Evolutionary conservation across 2,888 invertebrate species (phyloP).

Genomic region (Eucera pruinosa): DNA sequence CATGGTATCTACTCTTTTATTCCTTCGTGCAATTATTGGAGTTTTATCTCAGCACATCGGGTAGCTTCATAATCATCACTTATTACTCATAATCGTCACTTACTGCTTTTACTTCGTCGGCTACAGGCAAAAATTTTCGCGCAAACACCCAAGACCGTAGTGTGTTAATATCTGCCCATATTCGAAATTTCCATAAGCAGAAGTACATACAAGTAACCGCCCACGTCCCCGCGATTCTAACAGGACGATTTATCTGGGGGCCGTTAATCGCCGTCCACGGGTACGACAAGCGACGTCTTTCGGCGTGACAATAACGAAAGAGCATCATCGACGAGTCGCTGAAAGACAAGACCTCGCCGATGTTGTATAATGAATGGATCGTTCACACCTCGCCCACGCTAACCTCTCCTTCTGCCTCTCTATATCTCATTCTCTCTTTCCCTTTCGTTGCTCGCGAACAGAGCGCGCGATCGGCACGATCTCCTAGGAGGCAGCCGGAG

Average conservation of each 20-base stretch:
- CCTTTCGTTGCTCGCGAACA: conserved; percentile 46
- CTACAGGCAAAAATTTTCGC: no score
- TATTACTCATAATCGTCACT: no score
- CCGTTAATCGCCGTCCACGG: conserved; percentile 58
- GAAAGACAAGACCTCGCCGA: conserved; percentile 63
- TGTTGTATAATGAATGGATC: conserved; percentile 78
- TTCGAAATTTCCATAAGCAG: not conserved
- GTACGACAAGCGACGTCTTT: conserved; percentile 39
- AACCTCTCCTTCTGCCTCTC: not conserved
- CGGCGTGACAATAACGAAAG: conserved; percentile 66
- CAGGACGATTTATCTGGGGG: conserved; percentile 63
- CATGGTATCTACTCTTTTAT: no score
- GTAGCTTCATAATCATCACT: no score
- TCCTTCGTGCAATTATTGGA: no score
- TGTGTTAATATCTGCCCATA: not conserved
- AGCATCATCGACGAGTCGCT: conserved; percentile 52
- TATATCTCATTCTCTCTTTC: not conserved
- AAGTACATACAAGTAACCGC: conserved; percentile 1
- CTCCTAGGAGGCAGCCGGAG: conserved; percentile 67
- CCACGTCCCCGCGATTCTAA: not conserved
- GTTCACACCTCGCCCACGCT: conserved; percentile 79
- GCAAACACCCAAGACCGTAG: no score
- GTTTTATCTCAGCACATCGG: no score
- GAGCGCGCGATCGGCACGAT: conserved; percentile 66
- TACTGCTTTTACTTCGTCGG: no score